Evolutionary conservation across 2,797 vertebrate genomes (phyloP), one percentile per base, ranked within the genome.

Genomic region (Crypturellus tataupa): DNA sequence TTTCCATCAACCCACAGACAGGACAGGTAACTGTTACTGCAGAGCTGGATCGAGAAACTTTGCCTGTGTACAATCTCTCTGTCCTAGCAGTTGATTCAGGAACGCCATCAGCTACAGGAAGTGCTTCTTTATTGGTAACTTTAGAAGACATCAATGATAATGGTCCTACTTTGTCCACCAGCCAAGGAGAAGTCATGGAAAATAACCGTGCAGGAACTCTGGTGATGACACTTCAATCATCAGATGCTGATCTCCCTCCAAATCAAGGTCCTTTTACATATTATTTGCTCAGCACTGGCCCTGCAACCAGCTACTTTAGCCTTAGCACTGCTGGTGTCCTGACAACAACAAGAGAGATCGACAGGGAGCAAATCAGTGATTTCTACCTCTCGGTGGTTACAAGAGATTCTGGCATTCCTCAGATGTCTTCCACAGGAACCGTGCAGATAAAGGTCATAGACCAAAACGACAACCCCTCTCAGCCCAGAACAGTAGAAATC

Each of bases 71-170:
- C 86, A 99, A 99, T 77, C 98, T 99, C 25, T 99, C 99, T 0
- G 96, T 99, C 71, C 92, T 99, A 53, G 99, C 99, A 79, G 98
- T 99, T 9, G 99, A 99, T 95, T 98, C 99, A 0, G 99, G 99
- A 80, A 98, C 97, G 0, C 99, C 99, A 0, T 97, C 99, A 3
- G 98, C 99, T 5, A 99, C 99, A 6, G 99, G 99, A 78, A 99
- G 98, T 51, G 96, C 99, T 67, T 98, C 97, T 2, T 94, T 99
- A 27, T 96, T 99, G 35, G 99, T 99, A 49, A 99, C 98, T 80
- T 97, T 99, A 88, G 99, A 99, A 94, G 99, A 99, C 73, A 99
- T 99, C 85, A 99, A 99, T 0, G 99, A 99, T 94, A 99, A 99
- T 0, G 99, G 99, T 24, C 99, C 99, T 2, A 98, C 98, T 42